Conservation (phyloP, 2,888 invertebrate genomes). For the Hyposoter dolosus region DNA sequence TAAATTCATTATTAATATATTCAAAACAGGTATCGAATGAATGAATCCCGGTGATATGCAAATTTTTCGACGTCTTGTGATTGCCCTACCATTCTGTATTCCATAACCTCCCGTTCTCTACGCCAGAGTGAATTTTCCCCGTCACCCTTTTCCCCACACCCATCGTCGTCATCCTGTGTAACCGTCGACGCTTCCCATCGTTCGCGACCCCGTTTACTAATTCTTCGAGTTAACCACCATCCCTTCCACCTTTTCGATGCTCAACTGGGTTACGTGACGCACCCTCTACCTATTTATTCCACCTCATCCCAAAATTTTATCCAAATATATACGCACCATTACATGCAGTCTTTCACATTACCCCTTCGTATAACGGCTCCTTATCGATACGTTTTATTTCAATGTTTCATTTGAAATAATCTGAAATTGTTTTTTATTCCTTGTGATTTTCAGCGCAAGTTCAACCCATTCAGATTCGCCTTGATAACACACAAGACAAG, state of each 20-base stretch:
- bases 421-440: not conserved
- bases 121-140: constrained; percentile 54
- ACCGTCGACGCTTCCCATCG: constrained; percentile 55
- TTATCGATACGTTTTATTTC: constrained; percentile 11
- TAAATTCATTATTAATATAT: constrained; percentile 81
- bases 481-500: not conserved
- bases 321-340: constrained; percentile 9
- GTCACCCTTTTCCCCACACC: constrained; percentile 43
- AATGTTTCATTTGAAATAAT: not conserved
- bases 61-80: constrained; percentile 71
- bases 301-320: constrained; percentile 33
- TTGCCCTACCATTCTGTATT: constrained; percentile 66
- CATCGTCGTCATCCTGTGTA: constrained; percentile 61
- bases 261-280: constrained; percentile 60
- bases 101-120: constrained; percentile 55
- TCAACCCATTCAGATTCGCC: not conserved
- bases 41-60: constrained; percentile 78
- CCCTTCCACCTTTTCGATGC: constrained; percentile 1
- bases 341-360: constrained; percentile 28
- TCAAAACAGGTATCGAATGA: constrained; percentile 79
- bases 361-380: constrained; percentile 10
- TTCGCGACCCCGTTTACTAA: constrained; percentile 67
- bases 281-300: constrained; percentile 19
- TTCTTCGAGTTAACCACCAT: constrained; percentile 58
- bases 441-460: not conserved